Base-by-base conservation (phyloP, 2,113 vertebrate genomes). In the Oreochromis niloticus region DNA sequence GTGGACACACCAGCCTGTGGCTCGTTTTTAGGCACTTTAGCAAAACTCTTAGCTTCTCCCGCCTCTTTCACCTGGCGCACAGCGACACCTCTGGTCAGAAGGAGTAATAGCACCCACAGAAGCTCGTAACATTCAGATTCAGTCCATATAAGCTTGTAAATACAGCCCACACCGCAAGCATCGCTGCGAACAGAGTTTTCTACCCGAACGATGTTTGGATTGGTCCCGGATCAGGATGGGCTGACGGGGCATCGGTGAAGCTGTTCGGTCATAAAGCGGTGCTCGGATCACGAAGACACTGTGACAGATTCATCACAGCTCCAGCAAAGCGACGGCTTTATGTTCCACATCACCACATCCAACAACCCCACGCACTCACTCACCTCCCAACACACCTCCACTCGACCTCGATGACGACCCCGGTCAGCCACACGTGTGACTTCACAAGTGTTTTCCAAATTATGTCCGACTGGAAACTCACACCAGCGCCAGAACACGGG, bases 101-200 rank as follows among this genome's bases (percentile, higher is more conserved):
- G 30, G 3, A 19, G 59, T 36, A 36, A 63, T 6, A 3, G 59
- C 32, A 63, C 1, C 59, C 59, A 63, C 14, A 63, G 32, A 11
- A 0, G 59, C 59, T 11, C 17, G 16, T 1, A 36, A 63, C 59
- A 1, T 36, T 36, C 17, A 34, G 30, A 61, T 61, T 34, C 30
- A 4, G 57, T 10, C 14, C 5, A 34, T 0, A 61, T 9, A 34
- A 1, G 59, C 30, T 34, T 0, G 30, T 10, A 10, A 0, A 32
- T 27, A 9, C 56, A 57, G 56, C 4, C 4, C 7, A 9, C 24
- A 8, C 24, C 5, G 9, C 57, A 10, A 61, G 57, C 16, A 10
- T 3, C 9, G 59, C 59, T 61, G 30, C 30, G 3, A 0, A 34
- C 57, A 19, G 8, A 61, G 9, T 4, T 61, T 61, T 19, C 57